Evolutionary conservation across 64 coral and sea anemone genomes (phyloP).

Genomic region (Cladopsammia gracilis): DNA sequence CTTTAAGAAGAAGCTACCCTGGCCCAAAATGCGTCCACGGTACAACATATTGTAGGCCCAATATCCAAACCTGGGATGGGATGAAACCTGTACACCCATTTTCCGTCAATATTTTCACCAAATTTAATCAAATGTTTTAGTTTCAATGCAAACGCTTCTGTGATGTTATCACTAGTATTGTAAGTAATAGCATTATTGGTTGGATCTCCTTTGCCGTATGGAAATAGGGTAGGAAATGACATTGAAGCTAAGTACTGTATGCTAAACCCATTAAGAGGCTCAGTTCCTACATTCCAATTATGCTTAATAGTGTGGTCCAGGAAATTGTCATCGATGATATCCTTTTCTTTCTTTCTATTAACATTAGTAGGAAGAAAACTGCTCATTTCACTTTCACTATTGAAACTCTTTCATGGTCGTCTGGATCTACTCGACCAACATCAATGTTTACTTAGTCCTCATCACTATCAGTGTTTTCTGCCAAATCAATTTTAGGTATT

Average conservation of each 20-base stretch:
- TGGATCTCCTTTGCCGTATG: conserved; percentile 26
- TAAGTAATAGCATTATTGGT: conserved; percentile 23
- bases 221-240: conserved; percentile 41
- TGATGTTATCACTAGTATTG: neutral
- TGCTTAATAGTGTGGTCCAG: neutral
- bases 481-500: neutral
- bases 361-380: conserved; percentile 65
- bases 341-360: conserved; percentile 41
- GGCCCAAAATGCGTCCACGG: neutral
- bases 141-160: too few relatives aligned
- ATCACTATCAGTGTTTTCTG: neutral
- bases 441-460: neutral
- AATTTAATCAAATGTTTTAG: neutral
- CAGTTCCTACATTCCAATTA: conserved; percentile 14
- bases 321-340: conserved; percentile 41
- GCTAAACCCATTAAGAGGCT: conserved; percentile 58
- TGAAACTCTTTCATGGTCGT: conserved; percentile 14
- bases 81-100: conserved; percentile 23
- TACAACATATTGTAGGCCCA: conserved; percentile 35
- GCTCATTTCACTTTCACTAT: conserved; percentile 15
- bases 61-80: conserved; percentile 38
- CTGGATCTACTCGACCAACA: neutral
- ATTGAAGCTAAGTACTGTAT: conserved; percentile 29
- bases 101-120: neutral
- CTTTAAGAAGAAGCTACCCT: neutral